Percentiles rank a stretch among this genome's conserved stretches.
Evolutionary conservation across 2,113 vertebrate genomes (phyloP).

Genomic region (Trogon surrucura): DNA sequence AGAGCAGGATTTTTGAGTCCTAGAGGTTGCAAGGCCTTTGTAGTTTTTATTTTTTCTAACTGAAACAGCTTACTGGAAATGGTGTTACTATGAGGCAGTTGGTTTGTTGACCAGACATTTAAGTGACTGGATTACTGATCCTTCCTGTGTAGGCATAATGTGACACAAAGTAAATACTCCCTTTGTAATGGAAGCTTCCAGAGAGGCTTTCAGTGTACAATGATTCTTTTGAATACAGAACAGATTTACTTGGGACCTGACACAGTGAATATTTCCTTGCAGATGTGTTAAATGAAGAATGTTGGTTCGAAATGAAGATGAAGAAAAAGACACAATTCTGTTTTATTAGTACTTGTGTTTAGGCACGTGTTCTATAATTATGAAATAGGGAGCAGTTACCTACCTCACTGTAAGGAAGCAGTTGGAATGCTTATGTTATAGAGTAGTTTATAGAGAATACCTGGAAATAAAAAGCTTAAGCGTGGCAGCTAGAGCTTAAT

Average conservation of each 20-base stretch:
- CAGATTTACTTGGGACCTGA: background rate
- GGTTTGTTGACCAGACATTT: background rate
- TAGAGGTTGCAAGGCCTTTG: background rate
- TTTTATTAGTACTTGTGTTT: background rate
- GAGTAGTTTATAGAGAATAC: background rate
- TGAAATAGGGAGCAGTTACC: background rate
- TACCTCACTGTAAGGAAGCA: background rate
- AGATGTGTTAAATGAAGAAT: background rate
- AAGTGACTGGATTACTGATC: background rate
- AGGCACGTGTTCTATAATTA: background rate
- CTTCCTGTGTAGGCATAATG: background rate
- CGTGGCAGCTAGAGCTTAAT: background rate
- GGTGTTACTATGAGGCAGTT: background rate
- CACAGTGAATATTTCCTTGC: accelerated
- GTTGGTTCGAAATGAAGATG: background rate
- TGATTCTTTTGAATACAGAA: background rate
- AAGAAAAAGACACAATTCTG: accelerated
- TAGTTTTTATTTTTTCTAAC: background rate
- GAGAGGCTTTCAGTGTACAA: background rate
- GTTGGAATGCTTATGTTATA: background rate
- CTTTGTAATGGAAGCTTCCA: slow-evolving; percentile 23
- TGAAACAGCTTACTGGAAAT: background rate
- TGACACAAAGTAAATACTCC: slow-evolving; percentile 13
- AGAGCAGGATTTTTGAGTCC: background rate
- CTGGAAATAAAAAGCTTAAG: background rate